Conservation (phyloP, 2,888 invertebrate species). For the Atherix ibis region DNA sequence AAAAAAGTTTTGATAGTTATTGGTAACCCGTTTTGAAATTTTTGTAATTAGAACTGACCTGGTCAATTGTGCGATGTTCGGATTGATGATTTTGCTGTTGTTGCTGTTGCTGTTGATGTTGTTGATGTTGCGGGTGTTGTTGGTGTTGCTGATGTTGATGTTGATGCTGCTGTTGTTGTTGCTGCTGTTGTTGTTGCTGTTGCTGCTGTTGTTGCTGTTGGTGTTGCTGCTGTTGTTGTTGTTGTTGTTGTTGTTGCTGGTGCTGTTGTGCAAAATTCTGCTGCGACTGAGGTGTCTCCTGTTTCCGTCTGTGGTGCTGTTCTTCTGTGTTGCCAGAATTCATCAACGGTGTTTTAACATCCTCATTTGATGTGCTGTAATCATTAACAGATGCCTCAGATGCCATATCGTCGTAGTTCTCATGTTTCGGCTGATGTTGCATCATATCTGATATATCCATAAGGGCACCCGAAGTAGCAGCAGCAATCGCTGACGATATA, state of each 20-base stretch:
- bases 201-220: constrained; percentile 16
- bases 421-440: constrained; percentile 19
- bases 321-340: constrained; percentile 20
- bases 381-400: constrained; percentile 9
- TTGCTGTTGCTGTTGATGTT: constrained; percentile 19
- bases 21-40: neutral
- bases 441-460: constrained; percentile 32
- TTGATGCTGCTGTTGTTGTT: constrained; percentile 19
- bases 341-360: constrained; percentile 21
- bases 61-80: constrained; percentile 32
- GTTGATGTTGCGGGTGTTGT: constrained; percentile 17
- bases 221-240: constrained; percentile 19
- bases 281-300: constrained; percentile 16
- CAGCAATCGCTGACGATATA: constrained; percentile 31
- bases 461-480: constrained; percentile 30
- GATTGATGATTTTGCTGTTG: constrained; percentile 20
- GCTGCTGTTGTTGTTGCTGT: constrained; percentile 20
- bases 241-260: constrained; percentile 18
- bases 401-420: constrained; percentile 9
- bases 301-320: constrained; percentile 23
- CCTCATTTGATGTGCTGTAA: constrained; percentile 16
- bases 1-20: neutral
- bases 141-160: constrained; percentile 12
- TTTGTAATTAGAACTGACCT: constrained; percentile 12
- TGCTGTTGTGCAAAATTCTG: constrained; percentile 27